Conservation (phyloP, 37 sponge, comb jelly and placozoan genomes). For the Geodia barretti region DNA sequence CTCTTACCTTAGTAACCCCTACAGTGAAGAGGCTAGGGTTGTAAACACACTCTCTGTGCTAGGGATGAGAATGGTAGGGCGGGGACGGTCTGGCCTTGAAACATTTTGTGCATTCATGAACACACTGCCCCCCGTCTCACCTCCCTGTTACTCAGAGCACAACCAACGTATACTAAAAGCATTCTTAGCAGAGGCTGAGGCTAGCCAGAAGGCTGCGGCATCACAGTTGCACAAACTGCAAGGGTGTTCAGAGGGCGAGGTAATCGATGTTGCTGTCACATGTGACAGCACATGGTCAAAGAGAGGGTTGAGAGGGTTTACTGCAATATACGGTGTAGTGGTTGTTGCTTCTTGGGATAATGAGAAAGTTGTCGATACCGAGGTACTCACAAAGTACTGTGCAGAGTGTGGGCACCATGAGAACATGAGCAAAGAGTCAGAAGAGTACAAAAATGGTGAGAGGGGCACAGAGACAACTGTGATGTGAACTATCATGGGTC, state of each 20-base stretch:
- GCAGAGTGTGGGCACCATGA: not conserved
- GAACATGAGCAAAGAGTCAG: not conserved
- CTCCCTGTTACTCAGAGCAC: not conserved
- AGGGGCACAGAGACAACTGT: conserved; percentile 3
- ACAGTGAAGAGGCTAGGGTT: not conserved
- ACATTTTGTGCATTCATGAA: conserved; percentile 39
- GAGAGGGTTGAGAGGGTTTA: conserved; percentile 14
- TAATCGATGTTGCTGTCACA: conserved; percentile 27
- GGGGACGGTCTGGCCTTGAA: conserved; percentile 18
- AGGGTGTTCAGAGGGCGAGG: not conserved
- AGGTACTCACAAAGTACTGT: conserved; percentile 5
- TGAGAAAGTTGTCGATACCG: conserved; percentile 29
- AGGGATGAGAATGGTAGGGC: conserved; percentile 18
- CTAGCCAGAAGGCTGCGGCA: conserved; percentile 7
- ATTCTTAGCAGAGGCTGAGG: not conserved
- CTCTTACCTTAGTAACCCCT: conserved; percentile 10
- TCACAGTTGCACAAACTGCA: conserved; percentile 6
- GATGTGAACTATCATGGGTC: not conserved
- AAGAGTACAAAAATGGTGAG: conserved; percentile 2
- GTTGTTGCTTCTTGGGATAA: conserved; percentile 15
- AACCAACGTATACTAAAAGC: not conserved
- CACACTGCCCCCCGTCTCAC: conserved; percentile 36
- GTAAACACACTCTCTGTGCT: conserved; percentile 23
- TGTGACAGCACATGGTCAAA: conserved; percentile 46
- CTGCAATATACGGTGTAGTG: conserved; percentile 22